Percentiles rank a stretch among this genome's conserved stretches.
Evolutionary conservation across 2,113 vertebrate genomes (phyloP).

Genomic region (Coreoperca whiteheadi): DNA sequence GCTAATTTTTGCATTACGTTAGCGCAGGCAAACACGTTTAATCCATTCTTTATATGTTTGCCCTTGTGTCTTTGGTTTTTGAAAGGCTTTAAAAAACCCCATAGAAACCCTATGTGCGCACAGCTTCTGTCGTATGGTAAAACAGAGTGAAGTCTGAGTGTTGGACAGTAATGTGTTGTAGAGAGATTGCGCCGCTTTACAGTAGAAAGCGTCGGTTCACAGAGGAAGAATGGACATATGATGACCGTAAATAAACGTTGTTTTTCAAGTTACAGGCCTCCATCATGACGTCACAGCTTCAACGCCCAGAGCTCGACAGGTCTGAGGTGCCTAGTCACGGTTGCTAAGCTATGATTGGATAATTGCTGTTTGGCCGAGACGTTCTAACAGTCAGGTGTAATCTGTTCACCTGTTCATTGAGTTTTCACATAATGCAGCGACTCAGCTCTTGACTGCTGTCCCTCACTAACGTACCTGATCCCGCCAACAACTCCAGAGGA

Average conservation of each 20-base stretch:
- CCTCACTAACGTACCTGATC: background rate
- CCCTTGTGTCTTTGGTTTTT: too few species aligned
- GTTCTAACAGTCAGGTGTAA: background rate
- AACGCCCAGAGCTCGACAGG: background rate
- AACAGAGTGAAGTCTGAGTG: too few species aligned
- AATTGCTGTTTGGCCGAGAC: background rate
- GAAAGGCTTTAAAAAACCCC: too few species aligned
- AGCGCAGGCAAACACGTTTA: too few species aligned
- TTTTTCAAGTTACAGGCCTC: background rate
- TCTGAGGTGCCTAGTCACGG: background rate
- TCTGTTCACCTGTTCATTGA: constrained; percentile 29
- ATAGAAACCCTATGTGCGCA: too few species aligned
- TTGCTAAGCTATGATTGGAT: background rate
- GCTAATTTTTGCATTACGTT: too few species aligned
- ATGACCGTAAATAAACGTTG: background rate
- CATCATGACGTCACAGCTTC: background rate
- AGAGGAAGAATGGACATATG: background rate
- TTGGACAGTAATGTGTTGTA: too few species aligned
- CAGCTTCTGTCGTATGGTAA: too few species aligned
- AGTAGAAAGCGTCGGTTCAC: too few species aligned
- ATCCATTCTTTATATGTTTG: too few species aligned
- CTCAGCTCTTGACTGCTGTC: background rate
- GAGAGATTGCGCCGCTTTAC: too few species aligned
- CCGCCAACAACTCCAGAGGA: constrained; percentile 18
- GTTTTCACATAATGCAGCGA: background rate